Conservation (phyloP, 2,797 vertebrate species). For the Australoheros facetus region DNA sequence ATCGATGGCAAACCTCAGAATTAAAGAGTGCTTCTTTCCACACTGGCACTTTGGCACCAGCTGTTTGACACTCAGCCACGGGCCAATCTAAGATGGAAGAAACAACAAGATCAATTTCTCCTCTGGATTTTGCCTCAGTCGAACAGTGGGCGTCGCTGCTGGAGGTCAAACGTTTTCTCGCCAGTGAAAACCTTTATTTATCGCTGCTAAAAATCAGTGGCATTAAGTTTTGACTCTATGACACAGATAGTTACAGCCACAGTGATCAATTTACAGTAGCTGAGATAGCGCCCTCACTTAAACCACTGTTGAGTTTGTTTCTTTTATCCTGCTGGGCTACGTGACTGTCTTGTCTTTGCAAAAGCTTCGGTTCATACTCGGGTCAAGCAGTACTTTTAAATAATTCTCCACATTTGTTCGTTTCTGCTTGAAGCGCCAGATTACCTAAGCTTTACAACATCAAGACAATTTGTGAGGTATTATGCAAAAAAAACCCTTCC, state of each 20-base stretch:
- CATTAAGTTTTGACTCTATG: slow-evolving; percentile 10
- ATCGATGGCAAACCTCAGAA: slow-evolving; percentile 22
- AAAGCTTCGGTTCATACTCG: slow-evolving; percentile 16
- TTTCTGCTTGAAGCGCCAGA: slow-evolving; percentile 23
- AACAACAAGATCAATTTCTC: not conserved
- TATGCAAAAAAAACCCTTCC: not conserved
- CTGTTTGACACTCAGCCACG: slow-evolving; percentile 20
- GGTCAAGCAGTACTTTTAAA: slow-evolving; percentile 48
- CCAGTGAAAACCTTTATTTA: not conserved
- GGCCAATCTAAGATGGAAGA: slow-evolving; percentile 18
- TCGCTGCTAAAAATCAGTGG: slow-evolving; percentile 4
- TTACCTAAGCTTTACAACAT: not conserved
- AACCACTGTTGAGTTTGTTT: not conserved
- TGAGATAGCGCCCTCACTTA: not conserved
- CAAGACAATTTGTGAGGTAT: not conserved
- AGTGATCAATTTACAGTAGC: not conserved
- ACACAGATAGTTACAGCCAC: not conserved
- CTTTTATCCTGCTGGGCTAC: slow-evolving; percentile 1
- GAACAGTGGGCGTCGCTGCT: not conserved
- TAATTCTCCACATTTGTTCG: slow-evolving; percentile 35
- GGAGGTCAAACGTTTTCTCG: not conserved
- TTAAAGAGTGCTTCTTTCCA: slow-evolving; percentile 27
- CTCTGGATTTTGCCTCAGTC: not conserved
- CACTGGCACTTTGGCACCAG: slow-evolving; percentile 26
- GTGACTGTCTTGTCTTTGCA: slow-evolving; percentile 9